Evolutionary conservation across 2,888 invertebrate genomes (phyloP).

Genomic region (Idaea straminata): DNA sequence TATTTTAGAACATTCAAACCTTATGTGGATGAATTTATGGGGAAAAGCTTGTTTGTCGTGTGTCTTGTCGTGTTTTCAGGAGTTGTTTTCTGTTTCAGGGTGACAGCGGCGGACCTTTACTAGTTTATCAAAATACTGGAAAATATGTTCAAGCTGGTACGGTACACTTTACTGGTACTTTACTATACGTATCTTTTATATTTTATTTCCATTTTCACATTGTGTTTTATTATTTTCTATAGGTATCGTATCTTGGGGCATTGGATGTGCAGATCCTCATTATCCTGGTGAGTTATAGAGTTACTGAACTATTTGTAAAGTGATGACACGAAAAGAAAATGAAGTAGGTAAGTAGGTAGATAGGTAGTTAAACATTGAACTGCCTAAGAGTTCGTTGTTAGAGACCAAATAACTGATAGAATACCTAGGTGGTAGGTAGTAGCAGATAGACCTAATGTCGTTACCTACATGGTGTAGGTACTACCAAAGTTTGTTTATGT

Average conservation of each 20-base stretch:
- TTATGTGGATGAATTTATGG: not conserved
- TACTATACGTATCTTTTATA: not conserved
- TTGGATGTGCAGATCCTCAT: constrained; percentile 81
- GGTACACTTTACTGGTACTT: not conserved
- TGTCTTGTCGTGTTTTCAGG: constrained; percentile 3
- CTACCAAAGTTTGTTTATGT: too few relatives aligned
- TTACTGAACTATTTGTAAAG: too few relatives aligned
- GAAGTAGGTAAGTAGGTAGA: too few relatives aligned
- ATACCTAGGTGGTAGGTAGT: too few relatives aligned
- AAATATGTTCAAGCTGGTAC: constrained; percentile 82
- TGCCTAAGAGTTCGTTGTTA: too few relatives aligned
- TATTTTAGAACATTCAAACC: not conserved
- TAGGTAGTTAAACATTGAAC: too few relatives aligned
- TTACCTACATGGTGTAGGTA: too few relatives aligned
- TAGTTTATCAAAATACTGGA: constrained; percentile 74
- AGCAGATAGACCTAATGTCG: too few relatives aligned
- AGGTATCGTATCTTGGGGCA: constrained; percentile 85
- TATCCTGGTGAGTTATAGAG: constrained; percentile 62
- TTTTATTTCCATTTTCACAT: not conserved
- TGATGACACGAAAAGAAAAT: too few relatives aligned
- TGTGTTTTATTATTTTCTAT: constrained; percentile 20
- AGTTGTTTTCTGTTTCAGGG: constrained; percentile 65
- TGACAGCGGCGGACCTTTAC: constrained; percentile 83
- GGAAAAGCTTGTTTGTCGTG: too few relatives aligned
- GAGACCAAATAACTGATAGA: too few relatives aligned